These are phyloP conservation scores for Pelosia muscerda DNA, from an alignment of 2,888 invertebrate species.

Conservation along the genomic window DNA sequence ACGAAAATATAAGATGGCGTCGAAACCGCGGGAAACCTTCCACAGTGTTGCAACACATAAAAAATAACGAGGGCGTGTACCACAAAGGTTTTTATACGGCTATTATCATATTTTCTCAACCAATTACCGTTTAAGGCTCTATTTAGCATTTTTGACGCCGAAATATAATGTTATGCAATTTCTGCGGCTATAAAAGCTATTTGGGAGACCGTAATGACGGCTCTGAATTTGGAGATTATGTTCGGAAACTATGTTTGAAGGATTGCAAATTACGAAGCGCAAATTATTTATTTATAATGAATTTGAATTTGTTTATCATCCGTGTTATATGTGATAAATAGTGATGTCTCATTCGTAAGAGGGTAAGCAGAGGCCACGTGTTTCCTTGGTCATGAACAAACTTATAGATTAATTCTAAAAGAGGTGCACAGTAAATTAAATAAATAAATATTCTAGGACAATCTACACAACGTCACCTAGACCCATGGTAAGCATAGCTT, in stretches of 20 bases:
- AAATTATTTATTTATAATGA: too few species aligned
- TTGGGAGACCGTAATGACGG: conserved; percentile 33
- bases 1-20: conserved; percentile 62
- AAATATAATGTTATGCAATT: conserved; percentile 50
- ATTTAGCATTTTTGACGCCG: conserved; percentile 71
- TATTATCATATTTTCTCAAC: conserved; percentile 79
- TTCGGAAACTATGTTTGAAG: conserved; percentile 18
- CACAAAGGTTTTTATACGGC: conserved; percentile 75
- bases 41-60: conserved; percentile 60
- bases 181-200: conserved; percentile 55
- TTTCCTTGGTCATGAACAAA: too few species aligned
- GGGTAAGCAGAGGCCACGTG: too few species aligned
- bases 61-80: conserved; percentile 74
- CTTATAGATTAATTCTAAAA: too few species aligned
- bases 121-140: conserved; percentile 73
- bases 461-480: too few species aligned
- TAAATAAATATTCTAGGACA: too few species aligned
- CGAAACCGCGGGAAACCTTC: conserved; percentile 65
- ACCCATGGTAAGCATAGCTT: too few species aligned
- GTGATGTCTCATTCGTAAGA: too few species aligned
- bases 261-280: background rate
- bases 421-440: too few species aligned
- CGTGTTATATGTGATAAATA: too few species aligned
- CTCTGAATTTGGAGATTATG: conserved; percentile 42
- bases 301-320: too few species aligned